These are phyloP conservation scores for Seriola quinqueradiata DNA, from an alignment of 2,113 vertebrate species.

Conservation along the genomic window DNA sequence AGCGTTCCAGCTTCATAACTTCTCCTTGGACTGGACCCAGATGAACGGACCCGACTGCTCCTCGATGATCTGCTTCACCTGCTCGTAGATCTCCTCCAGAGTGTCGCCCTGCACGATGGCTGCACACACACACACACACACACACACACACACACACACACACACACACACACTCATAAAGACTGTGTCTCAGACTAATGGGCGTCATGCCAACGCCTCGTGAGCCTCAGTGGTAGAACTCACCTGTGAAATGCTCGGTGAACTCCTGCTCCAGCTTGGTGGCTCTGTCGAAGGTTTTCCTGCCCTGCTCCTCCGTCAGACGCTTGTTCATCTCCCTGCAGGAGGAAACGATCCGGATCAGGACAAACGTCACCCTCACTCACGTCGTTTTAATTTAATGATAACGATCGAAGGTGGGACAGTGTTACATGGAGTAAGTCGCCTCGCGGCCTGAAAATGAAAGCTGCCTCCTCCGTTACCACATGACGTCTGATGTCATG, in stretches of 20 bases:
- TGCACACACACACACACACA: slow-evolving; percentile 57
- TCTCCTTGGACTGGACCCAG: slow-evolving; percentile 98
- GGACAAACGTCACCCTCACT: too few species aligned
- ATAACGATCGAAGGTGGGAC: too few species aligned
- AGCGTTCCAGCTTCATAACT: slow-evolving; percentile 88
- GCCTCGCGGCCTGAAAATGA: too few species aligned
- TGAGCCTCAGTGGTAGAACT: neutral
- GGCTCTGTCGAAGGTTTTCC: slow-evolving; percentile 96
- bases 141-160: too few species aligned
- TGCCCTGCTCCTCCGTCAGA: slow-evolving; percentile 94
- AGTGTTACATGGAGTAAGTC: too few species aligned
- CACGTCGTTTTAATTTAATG: too few species aligned
- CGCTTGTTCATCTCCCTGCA: slow-evolving; percentile 99
- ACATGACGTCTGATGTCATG: too few species aligned
- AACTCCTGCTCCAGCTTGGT: slow-evolving; percentile 98
- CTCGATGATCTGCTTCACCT: slow-evolving; percentile 98
- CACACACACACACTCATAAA: neutral
- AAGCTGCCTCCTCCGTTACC: too few species aligned
- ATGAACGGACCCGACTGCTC: slow-evolving; percentile 96
- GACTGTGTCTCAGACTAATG: too few species aligned
- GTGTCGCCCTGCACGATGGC: slow-evolving; percentile 97
- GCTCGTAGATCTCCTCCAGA: slow-evolving; percentile 98
- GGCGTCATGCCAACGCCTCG: too few species aligned
- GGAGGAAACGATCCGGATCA: neutral
- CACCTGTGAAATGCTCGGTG: slow-evolving; percentile 98